These are phyloP conservation scores for Nebria salina DNA, from an alignment of 2,888 invertebrate genomes.

Conservation along the genomic window DNA sequence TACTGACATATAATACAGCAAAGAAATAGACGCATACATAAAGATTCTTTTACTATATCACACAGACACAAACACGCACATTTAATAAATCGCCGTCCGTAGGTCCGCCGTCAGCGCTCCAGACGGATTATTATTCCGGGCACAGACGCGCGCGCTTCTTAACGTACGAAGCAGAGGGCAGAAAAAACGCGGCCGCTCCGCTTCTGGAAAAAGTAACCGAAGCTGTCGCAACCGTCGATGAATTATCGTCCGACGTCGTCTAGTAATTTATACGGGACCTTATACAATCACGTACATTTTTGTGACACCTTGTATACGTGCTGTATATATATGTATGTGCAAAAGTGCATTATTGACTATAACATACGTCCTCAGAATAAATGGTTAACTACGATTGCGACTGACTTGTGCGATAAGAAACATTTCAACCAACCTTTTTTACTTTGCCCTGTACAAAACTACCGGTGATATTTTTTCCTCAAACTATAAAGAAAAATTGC, in stretches of 20 bases:
- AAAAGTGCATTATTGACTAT: background rate
- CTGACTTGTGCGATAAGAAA: too few relatives aligned
- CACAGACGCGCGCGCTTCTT: slow-evolving; percentile 33
- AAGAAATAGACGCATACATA: background rate
- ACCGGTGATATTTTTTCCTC: too few relatives aligned
- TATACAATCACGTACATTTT: background rate
- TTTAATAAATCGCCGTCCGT: background rate
- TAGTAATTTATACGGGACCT: background rate
- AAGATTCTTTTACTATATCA: background rate
- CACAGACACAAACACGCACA: background rate
- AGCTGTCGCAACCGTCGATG: slow-evolving; percentile 1
- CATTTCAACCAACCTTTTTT: too few relatives aligned
- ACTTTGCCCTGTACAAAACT: too few relatives aligned
- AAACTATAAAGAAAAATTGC: too few relatives aligned
- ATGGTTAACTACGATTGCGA: background rate
- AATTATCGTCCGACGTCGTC: background rate
- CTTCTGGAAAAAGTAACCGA: background rate
- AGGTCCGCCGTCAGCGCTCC: background rate
- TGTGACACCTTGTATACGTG: background rate
- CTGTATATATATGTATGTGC: background rate
- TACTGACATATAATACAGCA: background rate
- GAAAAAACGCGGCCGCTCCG: slow-evolving; percentile 17
- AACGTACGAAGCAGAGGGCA: slow-evolving; percentile 19
- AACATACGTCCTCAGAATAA: background rate
- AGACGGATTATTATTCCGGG: slow-evolving; percentile 30